Evolutionary conservation across 1,140 invertebrate genomes (phyloP), one percentile per base, ranked within the genome.

Genomic region (Eubasilissa regina): DNA sequence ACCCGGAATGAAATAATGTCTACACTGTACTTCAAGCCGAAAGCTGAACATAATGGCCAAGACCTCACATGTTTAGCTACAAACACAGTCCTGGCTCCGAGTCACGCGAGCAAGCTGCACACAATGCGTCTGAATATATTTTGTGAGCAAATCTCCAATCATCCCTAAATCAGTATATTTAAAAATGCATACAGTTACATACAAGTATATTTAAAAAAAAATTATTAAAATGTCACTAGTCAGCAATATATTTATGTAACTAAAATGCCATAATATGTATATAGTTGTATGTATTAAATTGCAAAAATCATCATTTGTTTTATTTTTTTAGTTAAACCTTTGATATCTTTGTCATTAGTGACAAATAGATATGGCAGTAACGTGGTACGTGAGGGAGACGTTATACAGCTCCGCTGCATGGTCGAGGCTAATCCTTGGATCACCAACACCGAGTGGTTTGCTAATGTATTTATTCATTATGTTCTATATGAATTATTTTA

Each of bases 121-220:
- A 92, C 93, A 35, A 93, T 95, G 88, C 94, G 93, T 80, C 89
- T 97, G 25, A 95, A 96, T 88, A 93, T 97, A 80, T 95, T 93
- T 85, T 97, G 96, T 95, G 90, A 95, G 94, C 93, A 87, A 45
- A 13, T n/a, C 25, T 35, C 6, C 25, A 35, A 35, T 35, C 25
- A 35, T 35, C n/a, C n/a, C n/a, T n/a, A n/a, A n/a, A n/a, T n/a
- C n/a, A n/a, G n/a, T n/a, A n/a, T n/a, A n/a, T n/a, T n/a, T n/a
- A n/a, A n/a, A n/a, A n/a, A n/a, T n/a, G n/a, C n/a, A n/a, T n/a
- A n/a, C n/a, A n/a, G n/a, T n/a, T n/a, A n/a, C n/a, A n/a, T n/a
- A n/a, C n/a, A n/a, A n/a, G n/a, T n/a, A n/a, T n/a, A n/a, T n/a
- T n/a, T n/a, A n/a, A n/a, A n/a, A n/a, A n/a, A n/a, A n/a, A n/a